Evolutionary conservation across 2,113 vertebrate species (phyloP), one percentile per base, ranked within the genome.

Genomic region (Ictalurus punctatus): DNA sequence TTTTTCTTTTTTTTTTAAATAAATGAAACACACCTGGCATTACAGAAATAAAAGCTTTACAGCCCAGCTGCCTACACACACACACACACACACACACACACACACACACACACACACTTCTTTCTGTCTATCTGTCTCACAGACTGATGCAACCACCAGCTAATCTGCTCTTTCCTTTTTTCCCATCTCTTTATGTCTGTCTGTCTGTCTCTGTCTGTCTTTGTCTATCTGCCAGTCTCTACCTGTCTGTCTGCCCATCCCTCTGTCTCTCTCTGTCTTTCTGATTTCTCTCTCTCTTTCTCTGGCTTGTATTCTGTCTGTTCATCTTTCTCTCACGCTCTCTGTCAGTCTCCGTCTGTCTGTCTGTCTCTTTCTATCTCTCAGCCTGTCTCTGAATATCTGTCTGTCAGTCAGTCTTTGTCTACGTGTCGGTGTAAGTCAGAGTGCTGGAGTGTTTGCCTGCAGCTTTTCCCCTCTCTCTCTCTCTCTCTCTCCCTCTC

Each of bases 391-490:
- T 81, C 25, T 25, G 59, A 63, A 5, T 54, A 8, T 80, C 25
- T 25, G 3, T 79, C 40, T 27, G 93, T 94, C 93, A 93, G 92
- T 93, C 94, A 93, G 61, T 73, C 79, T 73, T 61, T 56, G 79
- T 89, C n/a, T 83, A 14, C 16, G 8, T 83, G 81, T 40, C 81
- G 56, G 56, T 58, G 74, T 69, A 34, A 74, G 10, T 83, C 81
- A 83, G 56, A 23, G 81, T 81, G 79, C 56, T 61, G 30, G 19
- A 21, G 54, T 79, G 79, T 88, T 78, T 65, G 87, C 86, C 86
- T 88, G 89, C 87, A 86, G 89, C 79, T 85, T 25, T 90, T 84
- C 19, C 23, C 48, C 23, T 44, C 69, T 37, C 69, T 73, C 69
- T 73, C 69, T 37, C 71, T 48, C 74, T 78, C 74, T 25, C 74